Base-by-base conservation (phyloP, 1,140 invertebrate species). In the Bombus ignitus region DNA sequence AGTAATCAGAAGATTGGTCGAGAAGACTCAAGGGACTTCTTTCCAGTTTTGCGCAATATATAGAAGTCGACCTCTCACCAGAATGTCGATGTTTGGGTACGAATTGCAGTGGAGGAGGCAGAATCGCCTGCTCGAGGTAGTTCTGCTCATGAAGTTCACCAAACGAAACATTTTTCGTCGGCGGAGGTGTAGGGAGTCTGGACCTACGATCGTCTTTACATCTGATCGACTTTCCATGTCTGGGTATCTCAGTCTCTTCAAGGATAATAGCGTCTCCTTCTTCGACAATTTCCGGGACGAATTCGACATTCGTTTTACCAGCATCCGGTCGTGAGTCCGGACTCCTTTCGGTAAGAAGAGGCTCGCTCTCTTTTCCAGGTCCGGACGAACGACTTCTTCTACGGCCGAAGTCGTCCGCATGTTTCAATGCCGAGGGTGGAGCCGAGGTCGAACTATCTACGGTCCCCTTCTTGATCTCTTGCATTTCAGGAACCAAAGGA, bases 151-250 rank as follows among this genome's bases (percentile, higher is more conserved):
- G 92, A 35, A 93, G 82, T 85, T 95, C 94, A 42, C 95, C 94
- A 68, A 96, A 96, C 22, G 95, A 95, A 35, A 96, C 95, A 70
- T 95, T 95, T 72, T 95, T 95, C 0, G 92, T 85, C 2, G 94
- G 92, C 3, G 95, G 93, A 28, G 94, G 94, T 3, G 95, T 95
- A 28, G 95, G 94, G 10, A 95, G 90, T 28, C 92, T 91, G 12
- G 93, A 89, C 42, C 92, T 87, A 15, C 92, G 90, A 59, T 92
- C 91, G 35, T 87, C 88, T 39, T 79, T 91, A 73, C 84, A 84
- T 65, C 90, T 92, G 57, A 89, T 83, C 39, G 66, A 77, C 74
- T 92, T 89, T 8, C 85, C 85, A 39, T 92, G 91, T 4, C 85
- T 83, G 4, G 94, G 88, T 25, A 94, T 89, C 35, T 94, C 92